Evolutionary conservation across 1,140 invertebrate genomes (phyloP).

Genomic region (Lasaia peninsularis): DNA sequence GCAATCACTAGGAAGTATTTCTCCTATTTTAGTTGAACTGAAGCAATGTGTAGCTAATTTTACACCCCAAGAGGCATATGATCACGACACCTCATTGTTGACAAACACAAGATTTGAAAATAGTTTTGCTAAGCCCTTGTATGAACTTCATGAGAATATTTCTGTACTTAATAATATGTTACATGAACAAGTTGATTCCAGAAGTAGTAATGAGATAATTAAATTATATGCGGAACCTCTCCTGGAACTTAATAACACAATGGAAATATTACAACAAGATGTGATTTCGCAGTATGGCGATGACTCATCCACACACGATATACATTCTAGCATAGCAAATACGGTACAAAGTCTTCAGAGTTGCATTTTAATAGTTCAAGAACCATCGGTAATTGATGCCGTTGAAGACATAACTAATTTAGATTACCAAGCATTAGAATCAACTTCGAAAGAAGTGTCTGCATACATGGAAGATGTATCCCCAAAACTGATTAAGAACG

Average conservation of each 20-base stretch:
- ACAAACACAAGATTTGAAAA: conserved; percentile 49
- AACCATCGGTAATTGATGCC: conserved; percentile 60
- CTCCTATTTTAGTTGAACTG: conserved; percentile 53
- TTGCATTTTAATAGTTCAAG: conserved; percentile 68
- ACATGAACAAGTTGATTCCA: conserved; percentile 52
- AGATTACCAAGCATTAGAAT: conserved; percentile 72
- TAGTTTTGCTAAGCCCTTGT: conserved; percentile 54
- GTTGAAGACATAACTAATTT: conserved; percentile 74
- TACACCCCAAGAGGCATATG: conserved; percentile 20
- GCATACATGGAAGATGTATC: conserved; percentile 45
- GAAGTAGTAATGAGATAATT: conserved; percentile 60
- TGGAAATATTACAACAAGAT: conserved; percentile 73
- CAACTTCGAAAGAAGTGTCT: background rate
- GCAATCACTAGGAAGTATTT: conserved; percentile 45
- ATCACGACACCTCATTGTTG: conserved; percentile 52
- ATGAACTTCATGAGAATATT: conserved; percentile 57
- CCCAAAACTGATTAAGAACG: conserved; percentile 25
- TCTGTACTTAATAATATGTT: conserved; percentile 51
- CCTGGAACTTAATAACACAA: conserved; percentile 67
- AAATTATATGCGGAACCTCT: conserved; percentile 74
- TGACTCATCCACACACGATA: conserved; percentile 36
- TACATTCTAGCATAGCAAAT: conserved; percentile 63
- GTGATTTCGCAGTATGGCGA: conserved; percentile 60
- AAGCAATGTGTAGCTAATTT: conserved; percentile 44
- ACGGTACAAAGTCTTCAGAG: conserved; percentile 76